phyloP scores from a whole-genome alignment of 2,888 invertebrate species.

The Brachypterus glaber region DNA sequence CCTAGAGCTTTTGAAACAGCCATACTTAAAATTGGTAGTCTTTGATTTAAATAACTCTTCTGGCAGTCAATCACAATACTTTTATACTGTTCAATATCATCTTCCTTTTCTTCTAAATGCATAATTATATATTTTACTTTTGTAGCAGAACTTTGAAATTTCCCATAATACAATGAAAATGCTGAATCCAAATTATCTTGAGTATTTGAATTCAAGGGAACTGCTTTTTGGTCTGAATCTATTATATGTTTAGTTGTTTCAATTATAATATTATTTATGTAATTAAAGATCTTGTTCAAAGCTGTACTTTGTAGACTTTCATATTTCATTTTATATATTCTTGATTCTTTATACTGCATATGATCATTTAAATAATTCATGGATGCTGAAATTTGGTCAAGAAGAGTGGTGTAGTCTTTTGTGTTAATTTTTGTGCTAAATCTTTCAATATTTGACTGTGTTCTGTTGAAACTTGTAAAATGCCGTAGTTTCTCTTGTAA shows the following conservation, averaged over 20 bases:
- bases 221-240: conserved; percentile 34
- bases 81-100: conserved; percentile 64
- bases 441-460: conserved; percentile 30
- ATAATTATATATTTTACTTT: conserved; percentile 73
- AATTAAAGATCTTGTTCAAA: conserved; percentile 67
- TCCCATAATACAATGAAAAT: conserved; percentile 84
- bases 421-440: conserved; percentile 41
- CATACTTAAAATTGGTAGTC: conserved; percentile 55
- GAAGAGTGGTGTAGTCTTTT: conserved; percentile 70
- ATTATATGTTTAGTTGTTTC: conserved; percentile 70
- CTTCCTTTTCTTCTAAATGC: conserved; percentile 69
- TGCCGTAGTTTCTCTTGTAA: conserved; percentile 73
- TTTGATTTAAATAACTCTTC: conserved; percentile 68
- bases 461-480: conserved; percentile 62
- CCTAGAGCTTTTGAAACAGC: conserved; percentile 60
- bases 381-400: conserved; percentile 79
- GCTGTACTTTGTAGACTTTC: conserved; percentile 76
- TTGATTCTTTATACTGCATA: conserved; percentile 76
- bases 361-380: conserved; percentile 70
- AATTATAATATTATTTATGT: conserved; percentile 65
- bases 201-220: conserved; percentile 32
- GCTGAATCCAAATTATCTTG: conserved; percentile 48
- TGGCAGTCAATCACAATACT: conserved; percentile 70
- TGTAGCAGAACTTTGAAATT: conserved; percentile 87
- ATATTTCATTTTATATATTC: conserved; percentile 72